Evolutionary conservation across 2,113 vertebrate genomes (phyloP).

Genomic region (Myrmophylax atrothorax): DNA sequence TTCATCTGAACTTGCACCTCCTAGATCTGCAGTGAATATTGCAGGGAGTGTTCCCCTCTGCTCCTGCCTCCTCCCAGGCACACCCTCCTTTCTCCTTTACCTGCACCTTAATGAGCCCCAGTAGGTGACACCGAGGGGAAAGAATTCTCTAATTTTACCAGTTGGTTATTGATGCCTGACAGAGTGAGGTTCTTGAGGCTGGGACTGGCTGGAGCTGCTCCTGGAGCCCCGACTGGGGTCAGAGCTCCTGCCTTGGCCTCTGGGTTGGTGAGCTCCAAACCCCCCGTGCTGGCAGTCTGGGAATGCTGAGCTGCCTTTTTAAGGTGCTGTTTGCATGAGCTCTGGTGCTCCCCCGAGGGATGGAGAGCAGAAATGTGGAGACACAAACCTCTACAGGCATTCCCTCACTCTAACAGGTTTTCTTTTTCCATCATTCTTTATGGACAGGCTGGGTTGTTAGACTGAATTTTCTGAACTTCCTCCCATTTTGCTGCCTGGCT

Average conservation of each 20-base stretch:
- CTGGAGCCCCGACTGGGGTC: neutral
- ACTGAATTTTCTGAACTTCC: neutral
- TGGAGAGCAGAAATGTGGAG: neutral
- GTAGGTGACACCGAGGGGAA: neutral
- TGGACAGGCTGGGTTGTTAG: neutral
- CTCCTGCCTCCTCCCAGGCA: neutral
- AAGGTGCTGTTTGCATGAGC: neutral
- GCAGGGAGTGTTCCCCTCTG: neutral
- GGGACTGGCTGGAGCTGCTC: neutral
- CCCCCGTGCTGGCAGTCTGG: fast-evolving
- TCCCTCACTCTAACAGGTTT: neutral
- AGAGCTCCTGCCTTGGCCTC: neutral
- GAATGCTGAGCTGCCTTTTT: neutral
- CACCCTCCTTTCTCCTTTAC: fast-evolving
- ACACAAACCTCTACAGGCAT: neutral
- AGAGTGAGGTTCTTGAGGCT: neutral
- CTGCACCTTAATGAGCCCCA: neutral
- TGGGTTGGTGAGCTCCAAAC: neutral
- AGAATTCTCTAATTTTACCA: neutral
- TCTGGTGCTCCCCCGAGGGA: neutral
- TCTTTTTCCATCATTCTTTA: neutral
- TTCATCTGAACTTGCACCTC: neutral
- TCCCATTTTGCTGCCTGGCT: neutral
- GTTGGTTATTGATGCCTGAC: neutral
- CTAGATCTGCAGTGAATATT: neutral